Conservation (phyloP, 2,113 vertebrate genomes). For the Numenius arquata region DNA sequence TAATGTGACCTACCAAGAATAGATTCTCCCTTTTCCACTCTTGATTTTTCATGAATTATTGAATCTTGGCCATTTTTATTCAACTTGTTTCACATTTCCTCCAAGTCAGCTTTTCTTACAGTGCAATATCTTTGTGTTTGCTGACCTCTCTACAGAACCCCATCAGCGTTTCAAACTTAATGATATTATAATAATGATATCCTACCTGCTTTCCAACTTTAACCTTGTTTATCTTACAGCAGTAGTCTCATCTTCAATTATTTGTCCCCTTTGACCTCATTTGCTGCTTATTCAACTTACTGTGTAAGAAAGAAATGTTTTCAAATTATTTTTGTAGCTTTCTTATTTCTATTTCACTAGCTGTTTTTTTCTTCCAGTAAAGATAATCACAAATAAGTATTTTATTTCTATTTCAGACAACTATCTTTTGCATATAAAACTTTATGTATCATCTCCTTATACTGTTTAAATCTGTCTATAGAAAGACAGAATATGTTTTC, state of each 20-base stretch:
- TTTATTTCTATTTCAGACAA: not conserved
- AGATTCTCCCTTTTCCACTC: conserved; percentile 1
- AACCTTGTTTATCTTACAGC: conserved; percentile 29
- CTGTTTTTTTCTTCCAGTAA: not conserved
- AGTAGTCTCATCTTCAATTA: conserved; percentile 2
- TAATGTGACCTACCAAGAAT: conserved; percentile 3
- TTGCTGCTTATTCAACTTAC: not conserved
- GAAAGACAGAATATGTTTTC: not conserved
- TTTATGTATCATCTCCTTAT: not conserved
- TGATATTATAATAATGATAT: not conserved
- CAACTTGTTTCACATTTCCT: conserved; percentile 12
- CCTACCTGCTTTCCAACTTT: not conserved
- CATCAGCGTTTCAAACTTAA: conserved; percentile 50
- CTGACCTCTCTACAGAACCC: conserved; percentile 21
- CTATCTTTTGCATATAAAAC: not conserved
- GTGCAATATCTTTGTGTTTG: not conserved
- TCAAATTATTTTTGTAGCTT: not conserved
- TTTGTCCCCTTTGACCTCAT: not conserved
- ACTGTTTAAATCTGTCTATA: not conserved
- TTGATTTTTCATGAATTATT: conserved; percentile 45
- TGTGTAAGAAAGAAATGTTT: not conserved
- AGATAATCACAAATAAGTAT: not conserved
- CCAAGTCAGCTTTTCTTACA: conserved; percentile 48
- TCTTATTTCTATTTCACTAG: not conserved
- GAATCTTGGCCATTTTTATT: conserved; percentile 44